A percentile compares a stretch with the other conserved stretches of the same genome.
Conservation (phyloP, 2,113 vertebrate species). For the Crotalus horridus region DNA sequence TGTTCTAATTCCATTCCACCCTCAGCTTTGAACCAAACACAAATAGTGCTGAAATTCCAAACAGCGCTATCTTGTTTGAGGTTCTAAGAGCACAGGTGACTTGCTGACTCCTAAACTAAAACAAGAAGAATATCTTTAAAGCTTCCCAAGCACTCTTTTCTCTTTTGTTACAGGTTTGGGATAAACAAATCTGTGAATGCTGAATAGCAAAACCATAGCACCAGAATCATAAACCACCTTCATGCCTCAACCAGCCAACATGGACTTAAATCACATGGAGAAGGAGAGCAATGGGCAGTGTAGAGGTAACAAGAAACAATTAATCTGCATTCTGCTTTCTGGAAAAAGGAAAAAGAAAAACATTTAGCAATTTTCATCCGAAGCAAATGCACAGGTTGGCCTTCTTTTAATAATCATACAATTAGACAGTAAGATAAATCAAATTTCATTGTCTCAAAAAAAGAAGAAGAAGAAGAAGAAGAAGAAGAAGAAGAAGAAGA, state of each 20-base stretch:
- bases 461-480: no score
- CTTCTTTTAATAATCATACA: neutral
- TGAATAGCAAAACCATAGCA: neutral
- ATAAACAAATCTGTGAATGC: neutral
- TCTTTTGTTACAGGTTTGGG: neutral
- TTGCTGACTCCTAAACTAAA: neutral
- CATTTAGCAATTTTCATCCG: neutral
- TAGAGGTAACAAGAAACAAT: neutral
- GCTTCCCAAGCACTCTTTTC: neutral
- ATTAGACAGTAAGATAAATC: neutral
- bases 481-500: no score
- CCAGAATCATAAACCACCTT: neutral
- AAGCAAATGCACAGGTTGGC: neutral
- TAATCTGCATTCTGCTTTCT: neutral
- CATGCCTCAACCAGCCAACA: neutral
- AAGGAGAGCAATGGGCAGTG: neutral
- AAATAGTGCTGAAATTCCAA: neutral
- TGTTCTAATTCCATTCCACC: neutral
- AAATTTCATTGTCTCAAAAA: neutral
- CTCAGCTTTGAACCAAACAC: neutral
- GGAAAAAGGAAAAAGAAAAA: neutral
- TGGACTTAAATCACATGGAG: neutral
- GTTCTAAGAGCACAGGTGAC: neutral
- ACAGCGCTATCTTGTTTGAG: neutral
- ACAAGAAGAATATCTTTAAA: neutral